These are phyloP conservation scores for Sussaba pulchella DNA, from an alignment of 2,888 invertebrate species.

Conservation along the genomic window DNA sequence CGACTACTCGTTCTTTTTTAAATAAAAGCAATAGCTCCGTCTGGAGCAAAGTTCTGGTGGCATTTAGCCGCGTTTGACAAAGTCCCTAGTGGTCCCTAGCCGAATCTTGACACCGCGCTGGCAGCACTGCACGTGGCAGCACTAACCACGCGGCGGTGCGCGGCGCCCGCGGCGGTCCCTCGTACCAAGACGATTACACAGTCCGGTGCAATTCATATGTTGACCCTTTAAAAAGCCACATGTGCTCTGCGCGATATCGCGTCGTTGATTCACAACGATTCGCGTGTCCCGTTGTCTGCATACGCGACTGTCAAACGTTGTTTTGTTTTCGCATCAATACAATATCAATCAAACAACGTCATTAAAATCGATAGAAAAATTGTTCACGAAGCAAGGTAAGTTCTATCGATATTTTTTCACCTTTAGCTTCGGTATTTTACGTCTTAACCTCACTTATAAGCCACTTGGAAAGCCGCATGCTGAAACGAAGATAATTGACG, in stretches of 20 bases:
- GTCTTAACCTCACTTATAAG: constrained; percentile 11
- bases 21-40: too few species aligned
- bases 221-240: constrained; percentile 57
- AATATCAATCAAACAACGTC: not conserved
- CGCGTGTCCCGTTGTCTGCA: not conserved
- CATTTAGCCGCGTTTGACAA: too few species aligned
- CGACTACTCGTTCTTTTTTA: too few species aligned
- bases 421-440: not conserved
- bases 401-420: not conserved
- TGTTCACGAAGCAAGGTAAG: constrained; percentile 16
- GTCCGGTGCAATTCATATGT: constrained; percentile 24
- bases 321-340: not conserved
- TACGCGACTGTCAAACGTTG: constrained; percentile 12
- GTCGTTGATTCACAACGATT: constrained; percentile 23
- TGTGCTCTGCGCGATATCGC: constrained; percentile 44
- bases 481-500: not conserved
- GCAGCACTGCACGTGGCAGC: too few species aligned
- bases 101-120: too few species aligned
- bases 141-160: too few species aligned
- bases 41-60: too few species aligned
- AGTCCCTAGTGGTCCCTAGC: too few species aligned
- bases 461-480: constrained; percentile 8
- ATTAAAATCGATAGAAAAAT: constrained; percentile 1
- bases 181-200: constrained; percentile 44
- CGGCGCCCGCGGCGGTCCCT: too few species aligned